phyloP scores from a whole-genome alignment of 2,797 vertebrate genomes.

The Darevskia mixta region DNA sequence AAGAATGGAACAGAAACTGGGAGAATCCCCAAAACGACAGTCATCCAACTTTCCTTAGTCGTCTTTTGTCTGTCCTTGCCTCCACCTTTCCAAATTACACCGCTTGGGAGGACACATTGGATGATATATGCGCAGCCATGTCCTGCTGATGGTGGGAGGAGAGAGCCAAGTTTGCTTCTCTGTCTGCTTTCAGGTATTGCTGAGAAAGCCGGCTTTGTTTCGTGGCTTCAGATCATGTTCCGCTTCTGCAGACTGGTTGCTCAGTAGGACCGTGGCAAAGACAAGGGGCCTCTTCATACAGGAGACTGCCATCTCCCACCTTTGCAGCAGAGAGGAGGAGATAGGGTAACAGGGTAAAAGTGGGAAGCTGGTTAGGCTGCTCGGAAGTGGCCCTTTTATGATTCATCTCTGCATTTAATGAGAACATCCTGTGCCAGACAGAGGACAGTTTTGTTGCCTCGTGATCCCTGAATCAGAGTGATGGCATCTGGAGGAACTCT shows the following conservation, averaged over 20 bases:
- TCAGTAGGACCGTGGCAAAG: background rate
- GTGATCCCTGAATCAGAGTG: background rate
- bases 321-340: background rate
- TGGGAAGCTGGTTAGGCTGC: background rate
- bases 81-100: background rate
- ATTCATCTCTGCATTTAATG: background rate
- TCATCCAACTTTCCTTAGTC: too few relatives aligned
- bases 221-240: background rate
- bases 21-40: too few relatives aligned
- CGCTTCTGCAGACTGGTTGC: background rate
- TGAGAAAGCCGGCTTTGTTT: background rate
- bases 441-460: background rate
- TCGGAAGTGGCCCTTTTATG: background rate
- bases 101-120: too few relatives aligned
- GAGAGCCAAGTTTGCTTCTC: background rate
- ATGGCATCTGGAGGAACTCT: background rate
- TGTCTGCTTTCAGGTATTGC: background rate
- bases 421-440: background rate
- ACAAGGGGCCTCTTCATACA: rapidly evolving
- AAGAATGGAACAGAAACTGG: too few relatives aligned
- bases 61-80: too few relatives aligned
- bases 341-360: background rate
- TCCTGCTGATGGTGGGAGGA: background rate
- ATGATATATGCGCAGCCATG: too few relatives aligned
- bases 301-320: background rate